phyloP scores from a whole-genome alignment of 2,113 vertebrate genomes.

The Hemiscyllium ocellatum region DNA sequence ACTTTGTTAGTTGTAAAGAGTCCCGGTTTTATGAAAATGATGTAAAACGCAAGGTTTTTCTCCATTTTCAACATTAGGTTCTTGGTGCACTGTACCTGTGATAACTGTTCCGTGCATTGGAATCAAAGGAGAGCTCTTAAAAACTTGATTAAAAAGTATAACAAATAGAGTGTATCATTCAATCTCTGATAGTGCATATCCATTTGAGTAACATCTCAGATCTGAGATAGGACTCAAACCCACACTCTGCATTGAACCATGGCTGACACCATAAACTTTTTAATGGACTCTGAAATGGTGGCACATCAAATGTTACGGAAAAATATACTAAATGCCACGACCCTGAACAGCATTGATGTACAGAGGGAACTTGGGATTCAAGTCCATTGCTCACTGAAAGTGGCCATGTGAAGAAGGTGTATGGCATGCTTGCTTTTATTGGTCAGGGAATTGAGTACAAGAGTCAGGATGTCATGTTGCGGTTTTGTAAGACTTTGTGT shows the following conservation, averaged over 20 bases:
- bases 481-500: too few species aligned
- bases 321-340: too few species aligned
- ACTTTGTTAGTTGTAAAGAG: too few species aligned
- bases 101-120: background rate
- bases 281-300: background rate
- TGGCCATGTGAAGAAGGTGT: too few species aligned
- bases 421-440: too few species aligned
- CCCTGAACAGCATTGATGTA: too few species aligned
- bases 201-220: background rate
- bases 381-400: too few species aligned
- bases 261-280: background rate
- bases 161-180: background rate
- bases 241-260: background rate
- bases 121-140: background rate
- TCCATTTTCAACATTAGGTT: background rate
- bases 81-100: background rate
- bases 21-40: too few species aligned
- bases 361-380: too few species aligned
- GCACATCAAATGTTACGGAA: too few species aligned
- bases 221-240: background rate
- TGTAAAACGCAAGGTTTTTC: background rate
- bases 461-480: too few species aligned
- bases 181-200: background rate
- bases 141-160: background rate
- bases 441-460: too few species aligned